Conservation (phyloP, 2,797 vertebrate genomes). For the Hyperoplus immaculatus region DNA sequence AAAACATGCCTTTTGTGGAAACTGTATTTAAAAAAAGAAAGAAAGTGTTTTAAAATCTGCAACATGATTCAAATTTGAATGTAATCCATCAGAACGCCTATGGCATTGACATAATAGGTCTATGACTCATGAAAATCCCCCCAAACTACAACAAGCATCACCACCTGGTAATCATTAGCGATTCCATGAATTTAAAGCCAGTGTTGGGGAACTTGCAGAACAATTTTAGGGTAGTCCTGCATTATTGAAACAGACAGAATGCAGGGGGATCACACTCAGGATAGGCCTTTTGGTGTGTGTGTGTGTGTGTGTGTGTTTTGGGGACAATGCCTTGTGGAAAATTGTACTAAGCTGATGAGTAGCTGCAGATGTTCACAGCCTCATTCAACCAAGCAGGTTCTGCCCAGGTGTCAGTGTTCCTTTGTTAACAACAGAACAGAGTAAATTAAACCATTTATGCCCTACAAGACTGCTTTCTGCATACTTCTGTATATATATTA, state of each 20-base stretch:
- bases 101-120: too few species aligned
- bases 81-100: background rate
- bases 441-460: background rate
- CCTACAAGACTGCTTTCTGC: background rate
- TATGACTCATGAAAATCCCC: background rate
- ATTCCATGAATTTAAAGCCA: constrained; percentile 11
- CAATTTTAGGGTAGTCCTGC: background rate
- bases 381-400: background rate
- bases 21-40: too few species aligned
- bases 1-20: too few species aligned
- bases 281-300: background rate
- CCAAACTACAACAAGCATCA: background rate
- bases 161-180: background rate
- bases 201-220: background rate
- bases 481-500: background rate
- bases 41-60: too few species aligned
- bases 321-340: background rate
- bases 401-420: background rate
- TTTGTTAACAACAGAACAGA: background rate
- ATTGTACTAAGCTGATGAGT: background rate
- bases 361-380: background rate
- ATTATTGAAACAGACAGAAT: background rate
- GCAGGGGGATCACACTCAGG: background rate
- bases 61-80: background rate
- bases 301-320: background rate